Evolutionary conservation across 2,888 invertebrate species (phyloP).

Genomic region (Drosophila siamana): DNA sequence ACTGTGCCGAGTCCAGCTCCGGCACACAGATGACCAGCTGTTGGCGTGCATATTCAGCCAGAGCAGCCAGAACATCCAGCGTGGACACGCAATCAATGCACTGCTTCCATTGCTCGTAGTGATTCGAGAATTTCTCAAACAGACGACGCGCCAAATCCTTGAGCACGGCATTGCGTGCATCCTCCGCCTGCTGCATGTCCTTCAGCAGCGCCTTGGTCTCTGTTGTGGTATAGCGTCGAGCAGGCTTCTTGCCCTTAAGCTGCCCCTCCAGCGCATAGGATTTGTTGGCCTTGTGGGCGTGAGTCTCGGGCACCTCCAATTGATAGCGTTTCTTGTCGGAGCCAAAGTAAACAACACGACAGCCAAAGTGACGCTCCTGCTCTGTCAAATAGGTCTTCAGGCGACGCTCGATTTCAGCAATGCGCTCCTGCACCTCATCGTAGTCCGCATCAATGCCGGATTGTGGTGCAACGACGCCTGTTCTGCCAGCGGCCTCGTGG

Average conservation of each 20-base stretch:
- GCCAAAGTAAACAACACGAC: slow-evolving; percentile 92
- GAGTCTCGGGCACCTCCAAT: slow-evolving; percentile 94
- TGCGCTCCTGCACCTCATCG: slow-evolving; percentile 89
- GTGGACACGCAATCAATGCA: slow-evolving; percentile 92
- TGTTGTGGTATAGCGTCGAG: slow-evolving; percentile 92
- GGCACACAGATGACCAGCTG: slow-evolving; percentile 92
- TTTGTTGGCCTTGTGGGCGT: slow-evolving; percentile 88
- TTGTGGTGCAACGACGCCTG: slow-evolving; percentile 95
- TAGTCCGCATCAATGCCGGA: slow-evolving; percentile 94
- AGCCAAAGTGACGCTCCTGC: slow-evolving; percentile 91
- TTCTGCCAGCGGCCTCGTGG: slow-evolving; percentile 92
- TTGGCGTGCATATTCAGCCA: slow-evolving; percentile 92
- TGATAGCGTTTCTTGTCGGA: slow-evolving; percentile 96
- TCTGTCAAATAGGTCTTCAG: slow-evolving; percentile 91
- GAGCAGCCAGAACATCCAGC: slow-evolving; percentile 93
- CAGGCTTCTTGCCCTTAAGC: slow-evolving; percentile 91
- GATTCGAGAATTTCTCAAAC: slow-evolving; percentile 93
- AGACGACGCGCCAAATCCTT: slow-evolving; percentile 93
- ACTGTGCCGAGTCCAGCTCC: slow-evolving; percentile 80
- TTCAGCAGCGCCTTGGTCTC: slow-evolving; percentile 92
- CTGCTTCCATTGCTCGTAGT: slow-evolving; percentile 91
- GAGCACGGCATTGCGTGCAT: slow-evolving; percentile 90
- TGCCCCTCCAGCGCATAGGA: slow-evolving; percentile 93
- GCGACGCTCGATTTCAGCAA: slow-evolving; percentile 89
- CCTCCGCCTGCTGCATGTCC: slow-evolving; percentile 93